Percentiles rank a stretch among this genome's conserved stretches.
Evolutionary conservation across 1,140 invertebrate genomes (phyloP).

Genomic region (Monomorium pharaonis): DNA sequence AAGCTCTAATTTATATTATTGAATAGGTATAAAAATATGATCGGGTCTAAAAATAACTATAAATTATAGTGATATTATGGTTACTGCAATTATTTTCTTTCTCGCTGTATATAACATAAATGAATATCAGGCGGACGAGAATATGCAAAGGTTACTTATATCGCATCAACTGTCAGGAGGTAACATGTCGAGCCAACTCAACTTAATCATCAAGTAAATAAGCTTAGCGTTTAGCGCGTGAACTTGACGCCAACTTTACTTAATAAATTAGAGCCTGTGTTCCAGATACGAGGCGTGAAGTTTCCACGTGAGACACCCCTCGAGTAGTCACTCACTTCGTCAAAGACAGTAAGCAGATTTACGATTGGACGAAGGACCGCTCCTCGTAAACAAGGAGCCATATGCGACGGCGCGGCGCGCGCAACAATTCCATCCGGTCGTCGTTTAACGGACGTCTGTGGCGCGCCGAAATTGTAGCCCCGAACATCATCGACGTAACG

Average conservation of each 20-base stretch:
- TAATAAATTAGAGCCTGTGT: slow-evolving; percentile 46
- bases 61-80: too few relatives aligned
- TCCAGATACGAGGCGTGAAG: slow-evolving; percentile 27
- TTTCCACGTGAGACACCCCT: slow-evolving; percentile 32
- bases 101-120: neutral
- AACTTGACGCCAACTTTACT: slow-evolving; percentile 42
- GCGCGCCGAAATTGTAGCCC: neutral
- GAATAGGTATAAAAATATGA: too few relatives aligned
- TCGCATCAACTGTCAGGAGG: slow-evolving; percentile 1
- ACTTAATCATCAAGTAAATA: slow-evolving; percentile 58
- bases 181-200: slow-evolving; percentile 35
- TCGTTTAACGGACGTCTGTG: neutral
- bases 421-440: neutral
- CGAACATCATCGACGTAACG: neutral
- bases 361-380: slow-evolving; percentile 3
- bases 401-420: neutral
- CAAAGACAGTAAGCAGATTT: slow-evolving; percentile 46
- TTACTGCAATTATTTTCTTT: too few relatives aligned
- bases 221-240: slow-evolving; percentile 51
- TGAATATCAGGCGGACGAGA: neutral
- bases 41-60: too few relatives aligned
- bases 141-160: neutral
- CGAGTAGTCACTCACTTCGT: neutral
- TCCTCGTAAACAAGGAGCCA: slow-evolving; percentile 25
- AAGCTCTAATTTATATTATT: too few relatives aligned